phyloP scores from a whole-genome alignment of 2,888 invertebrate genomes.

The Strigamia transsilvanica region DNA sequence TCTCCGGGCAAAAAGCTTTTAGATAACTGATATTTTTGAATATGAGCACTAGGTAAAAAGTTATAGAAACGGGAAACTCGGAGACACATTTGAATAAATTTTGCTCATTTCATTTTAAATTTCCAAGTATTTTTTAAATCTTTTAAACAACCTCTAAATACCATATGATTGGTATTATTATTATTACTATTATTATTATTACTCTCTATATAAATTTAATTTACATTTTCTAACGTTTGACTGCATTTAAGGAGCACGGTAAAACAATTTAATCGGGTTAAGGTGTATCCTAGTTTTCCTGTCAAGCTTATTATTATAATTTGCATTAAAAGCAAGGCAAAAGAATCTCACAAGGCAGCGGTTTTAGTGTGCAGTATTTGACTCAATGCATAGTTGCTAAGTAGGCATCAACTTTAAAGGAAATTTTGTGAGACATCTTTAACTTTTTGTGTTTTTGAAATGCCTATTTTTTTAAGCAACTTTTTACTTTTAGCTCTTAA shows the following conservation, averaged over 20 bases:
- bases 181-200: not conserved
- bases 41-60: conserved; percentile 38
- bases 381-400: conserved; percentile 30
- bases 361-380: conserved; percentile 35
- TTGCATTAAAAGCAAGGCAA: conserved; percentile 46
- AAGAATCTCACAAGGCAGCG: conserved; percentile 17
- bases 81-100: not conserved
- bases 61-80: conserved; percentile 13
- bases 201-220: not conserved
- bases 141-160: not conserved
- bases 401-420: not conserved
- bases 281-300: conserved; percentile 23
- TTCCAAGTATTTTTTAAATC: not conserved
- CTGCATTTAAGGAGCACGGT: not conserved
- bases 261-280: not conserved
- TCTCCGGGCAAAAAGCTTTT: not conserved
- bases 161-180: not conserved
- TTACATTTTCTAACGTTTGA: not conserved
- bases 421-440: not conserved
- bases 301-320: not conserved
- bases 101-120: not conserved
- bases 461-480: conserved; percentile 18
- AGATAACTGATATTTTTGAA: not conserved
- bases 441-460: not conserved
- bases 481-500: conserved; percentile 29